Evolutionary conservation across 2,888 invertebrate species (phyloP), one percentile per base, ranked within the genome.

Genomic region (Aphrophora alni): DNA sequence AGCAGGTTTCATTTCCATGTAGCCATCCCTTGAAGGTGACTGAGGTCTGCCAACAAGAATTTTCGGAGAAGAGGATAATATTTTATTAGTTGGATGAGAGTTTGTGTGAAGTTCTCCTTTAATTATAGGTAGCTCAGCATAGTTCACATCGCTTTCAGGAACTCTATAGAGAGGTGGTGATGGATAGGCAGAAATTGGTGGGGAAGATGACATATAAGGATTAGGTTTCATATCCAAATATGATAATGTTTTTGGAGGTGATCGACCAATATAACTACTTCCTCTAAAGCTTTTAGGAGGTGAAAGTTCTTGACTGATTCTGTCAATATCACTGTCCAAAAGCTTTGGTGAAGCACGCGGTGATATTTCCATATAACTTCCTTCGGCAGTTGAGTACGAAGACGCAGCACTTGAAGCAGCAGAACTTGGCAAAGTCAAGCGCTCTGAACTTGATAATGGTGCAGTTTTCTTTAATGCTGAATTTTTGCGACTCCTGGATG

Each of bases 61-160:
- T 73, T 28, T 79, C 21, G 80, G 51, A 17, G 75, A 70, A 10
- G 79, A 82, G 5, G 82, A 80, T 83, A 80, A 87, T 87, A 74
- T 87, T 89, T 86, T 86, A 90, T 87, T 4, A 90, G 89, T 77
- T 28, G 71, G 44, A 7, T 75, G 70, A 24, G 75, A 75, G 28
- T 69, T 75, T 26, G 25, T 21, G 44, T 28, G 27, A 26, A 76
- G 38, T 26, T 74, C 78, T 21, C 59, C 59, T 59, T 59, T 59
- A 10, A 21, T 59, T 10, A 78, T 38, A 84, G 89, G 89, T 93
- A 93, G 93, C 87, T 92, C 92, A 83, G 93, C 89, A 88, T 93
- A 93, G 72, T 91, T 92, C 69, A 89, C 88, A 86, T 83, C 84
- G 1, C 82, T 82, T 81, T 84, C 83, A 24, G 88, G 83, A 74